Evolutionary conservation across 2,888 invertebrate species (phyloP), one percentile per base, ranked within the genome.

Genomic region (Chesias legatella): DNA sequence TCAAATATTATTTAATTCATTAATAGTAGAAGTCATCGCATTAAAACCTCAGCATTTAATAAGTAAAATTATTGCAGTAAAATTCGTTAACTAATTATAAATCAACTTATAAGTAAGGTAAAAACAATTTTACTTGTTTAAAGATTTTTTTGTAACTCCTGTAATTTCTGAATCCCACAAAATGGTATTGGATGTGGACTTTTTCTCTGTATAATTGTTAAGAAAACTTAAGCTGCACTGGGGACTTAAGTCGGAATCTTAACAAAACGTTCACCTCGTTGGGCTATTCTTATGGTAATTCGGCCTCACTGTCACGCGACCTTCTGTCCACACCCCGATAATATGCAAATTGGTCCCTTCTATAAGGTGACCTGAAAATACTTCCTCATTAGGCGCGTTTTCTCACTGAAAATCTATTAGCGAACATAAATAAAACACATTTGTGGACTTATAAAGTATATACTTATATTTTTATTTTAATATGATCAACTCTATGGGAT

Each of bases 281-380:
- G 73, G 69, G 66, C 73, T 67, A 84, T 84, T 84, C 79, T 82
- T 79, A 85, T 84, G 84, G 68, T 80, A 85, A 85, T 84, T 72
- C 60, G 60, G 65, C 68, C 67, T 66, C 67, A 73, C 70, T 74
- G 81, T 79, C 83, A 81, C 82, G 81, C 82, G 73, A 79, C 80
- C 79, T 78, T 82, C 81, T 84, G 81, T 79, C 83, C 79, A 75
- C 81, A 74, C 77, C 70, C 79, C 71, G 85, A 85, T 84, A 84
- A 83, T 77, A 85, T 85, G 85, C 79, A 83, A 84, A 84, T 84
- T 67, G 68, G 64, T 51, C 53, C 64, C 67, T 66, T 79, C 77
- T 76, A 79, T 77, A 77, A 76, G 78, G 63, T 79, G 80, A 80
- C 82, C 82, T 79, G 69, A 72, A 81, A 80, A 75, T 70, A 72